Percentiles rank a stretch among this genome's conserved stretches.
phyloP scores from a whole-genome alignment of 2,888 invertebrate genomes.

The Meganola albula region DNA sequence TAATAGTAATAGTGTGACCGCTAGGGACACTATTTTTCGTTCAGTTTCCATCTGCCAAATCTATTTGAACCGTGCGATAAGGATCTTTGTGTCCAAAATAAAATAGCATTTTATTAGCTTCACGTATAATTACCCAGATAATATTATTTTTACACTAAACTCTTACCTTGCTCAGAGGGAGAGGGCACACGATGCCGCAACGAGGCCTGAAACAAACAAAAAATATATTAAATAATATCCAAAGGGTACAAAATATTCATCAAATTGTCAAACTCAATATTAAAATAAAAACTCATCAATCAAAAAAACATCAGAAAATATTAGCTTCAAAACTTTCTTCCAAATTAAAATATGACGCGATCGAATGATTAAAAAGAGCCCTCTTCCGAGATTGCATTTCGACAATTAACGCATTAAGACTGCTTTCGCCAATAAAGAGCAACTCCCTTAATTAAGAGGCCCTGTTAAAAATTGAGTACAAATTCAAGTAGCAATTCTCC shows the following conservation, averaged over 20 bases:
- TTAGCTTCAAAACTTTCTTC: slow-evolving; percentile 32
- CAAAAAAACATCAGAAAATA: slow-evolving; percentile 38
- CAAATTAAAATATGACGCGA: slow-evolving; percentile 70
- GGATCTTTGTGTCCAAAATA: too few relatives aligned
- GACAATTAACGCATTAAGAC: slow-evolving; percentile 77
- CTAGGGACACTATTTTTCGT: too few relatives aligned
- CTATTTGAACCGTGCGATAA: too few relatives aligned
- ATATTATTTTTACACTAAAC: slow-evolving; percentile 3
- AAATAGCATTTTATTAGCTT: too few relatives aligned
- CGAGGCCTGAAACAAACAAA: slow-evolving; percentile 63
- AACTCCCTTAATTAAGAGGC: slow-evolving; percentile 73
- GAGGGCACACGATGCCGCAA: slow-evolving; percentile 65
- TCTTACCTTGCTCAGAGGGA: slow-evolving; percentile 65
- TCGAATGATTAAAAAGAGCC: slow-evolving; percentile 67
- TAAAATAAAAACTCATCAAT: slow-evolving; percentile 51
- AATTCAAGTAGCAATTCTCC: slow-evolving; percentile 72
- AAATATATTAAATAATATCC: slow-evolving; percentile 21
- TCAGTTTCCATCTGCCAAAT: too few relatives aligned
- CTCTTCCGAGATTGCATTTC: slow-evolving; percentile 73
- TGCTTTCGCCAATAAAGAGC: slow-evolving; percentile 72
- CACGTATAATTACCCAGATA: background rate
- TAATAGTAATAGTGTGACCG: too few relatives aligned
- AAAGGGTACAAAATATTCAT: slow-evolving; percentile 24
- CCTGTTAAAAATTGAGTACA: slow-evolving; percentile 78
- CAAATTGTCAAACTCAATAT: slow-evolving; percentile 11